Evolutionary conservation across 2,797 vertebrate genomes (phyloP).

Genomic region (Apodemus agrarius): DNA sequence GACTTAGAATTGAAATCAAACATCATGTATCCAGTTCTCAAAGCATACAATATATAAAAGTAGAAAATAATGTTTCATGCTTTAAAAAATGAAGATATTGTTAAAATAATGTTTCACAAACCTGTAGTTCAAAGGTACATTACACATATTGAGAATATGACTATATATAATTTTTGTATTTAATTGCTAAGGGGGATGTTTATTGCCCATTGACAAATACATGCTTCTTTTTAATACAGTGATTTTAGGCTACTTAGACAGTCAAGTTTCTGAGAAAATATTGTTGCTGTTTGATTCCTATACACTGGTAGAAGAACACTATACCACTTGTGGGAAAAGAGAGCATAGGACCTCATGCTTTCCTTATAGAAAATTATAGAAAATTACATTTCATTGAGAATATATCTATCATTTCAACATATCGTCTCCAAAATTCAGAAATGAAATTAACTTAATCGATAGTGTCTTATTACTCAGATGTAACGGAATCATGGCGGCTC

Average conservation of each 20-base stretch:
- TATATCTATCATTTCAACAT: background rate
- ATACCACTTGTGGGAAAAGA: background rate
- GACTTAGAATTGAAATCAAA: background rate
- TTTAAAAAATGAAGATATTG: background rate
- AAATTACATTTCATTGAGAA: conserved; percentile 2
- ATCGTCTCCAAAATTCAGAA: background rate
- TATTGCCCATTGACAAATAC: background rate
- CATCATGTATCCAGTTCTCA: background rate
- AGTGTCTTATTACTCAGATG: background rate
- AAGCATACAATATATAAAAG: background rate
- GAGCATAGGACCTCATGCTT: background rate
- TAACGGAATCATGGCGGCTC: background rate
- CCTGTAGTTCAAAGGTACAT: background rate
- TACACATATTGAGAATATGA: background rate
- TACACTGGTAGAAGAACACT: background rate
- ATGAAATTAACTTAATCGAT: background rate
- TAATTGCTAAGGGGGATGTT: background rate
- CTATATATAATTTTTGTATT: background rate
- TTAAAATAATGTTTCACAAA: background rate
- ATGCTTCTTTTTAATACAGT: background rate
- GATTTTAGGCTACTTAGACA: background rate
- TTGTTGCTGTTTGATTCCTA: background rate
- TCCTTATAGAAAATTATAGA: background rate
- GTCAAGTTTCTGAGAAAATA: background rate
- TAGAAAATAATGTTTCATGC: background rate